Conservation (phyloP, 2,888 invertebrate species). For the Microctonus hyperodae region DNA sequence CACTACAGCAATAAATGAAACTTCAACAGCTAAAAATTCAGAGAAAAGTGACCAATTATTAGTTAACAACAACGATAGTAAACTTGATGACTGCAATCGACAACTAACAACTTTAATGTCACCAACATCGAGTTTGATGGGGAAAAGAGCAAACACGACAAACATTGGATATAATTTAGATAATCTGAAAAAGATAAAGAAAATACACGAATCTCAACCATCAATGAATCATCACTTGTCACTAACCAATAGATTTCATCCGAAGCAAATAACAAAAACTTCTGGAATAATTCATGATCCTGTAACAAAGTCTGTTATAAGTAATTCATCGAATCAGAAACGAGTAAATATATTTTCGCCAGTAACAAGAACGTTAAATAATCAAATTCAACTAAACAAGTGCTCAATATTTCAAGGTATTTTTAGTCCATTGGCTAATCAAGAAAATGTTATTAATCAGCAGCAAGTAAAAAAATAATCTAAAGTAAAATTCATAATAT, state of each 20-base stretch:
- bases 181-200: constrained; percentile 17
- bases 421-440: background rate
- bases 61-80: background rate
- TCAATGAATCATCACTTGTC: background rate
- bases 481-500: background rate
- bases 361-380: background rate
- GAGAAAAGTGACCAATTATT: background rate
- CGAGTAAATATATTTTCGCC: background rate
- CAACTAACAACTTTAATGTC: constrained; percentile 34
- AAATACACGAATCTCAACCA: constrained; percentile 15
- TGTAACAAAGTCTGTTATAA: background rate
- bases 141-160: background rate
- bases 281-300: background rate
- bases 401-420: background rate
- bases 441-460: background rate
- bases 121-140: constrained; percentile 37
- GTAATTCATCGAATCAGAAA: background rate
- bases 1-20: background rate
- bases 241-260: background rate
- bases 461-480: background rate
- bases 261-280: background rate
- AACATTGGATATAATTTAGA: constrained; percentile 3
- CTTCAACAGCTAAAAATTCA: background rate
- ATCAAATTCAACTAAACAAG: constrained; percentile 26
- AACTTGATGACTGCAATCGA: background rate